These are phyloP conservation scores for Myioborus melanocephalus DNA, from an alignment of 2,797 vertebrate genomes.

Conservation along the genomic window DNA sequence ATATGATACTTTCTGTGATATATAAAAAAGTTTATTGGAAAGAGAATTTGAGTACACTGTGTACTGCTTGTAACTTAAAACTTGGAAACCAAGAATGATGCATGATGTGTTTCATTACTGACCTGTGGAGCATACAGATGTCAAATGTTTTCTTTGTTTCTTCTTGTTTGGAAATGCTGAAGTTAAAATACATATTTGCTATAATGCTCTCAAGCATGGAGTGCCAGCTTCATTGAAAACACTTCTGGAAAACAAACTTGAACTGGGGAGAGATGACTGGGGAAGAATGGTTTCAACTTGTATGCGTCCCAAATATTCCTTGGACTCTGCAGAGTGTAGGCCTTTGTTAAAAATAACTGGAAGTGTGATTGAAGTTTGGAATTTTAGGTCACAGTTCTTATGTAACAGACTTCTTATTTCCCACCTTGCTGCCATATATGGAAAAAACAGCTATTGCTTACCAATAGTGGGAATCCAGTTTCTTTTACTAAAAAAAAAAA, in stretches of 20 bases:
- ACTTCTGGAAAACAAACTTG: background rate
- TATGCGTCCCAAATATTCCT: background rate
- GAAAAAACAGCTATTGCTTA: background rate
- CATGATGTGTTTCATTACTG: background rate
- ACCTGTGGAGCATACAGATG: background rate
- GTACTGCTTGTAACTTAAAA: background rate
- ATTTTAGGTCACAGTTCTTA: background rate
- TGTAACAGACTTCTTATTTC: background rate
- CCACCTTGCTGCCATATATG: background rate
- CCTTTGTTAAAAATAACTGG: background rate
- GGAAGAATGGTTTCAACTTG: background rate
- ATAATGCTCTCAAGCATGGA: background rate
- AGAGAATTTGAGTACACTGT: background rate
- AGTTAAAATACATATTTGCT: background rate
- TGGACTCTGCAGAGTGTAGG: background rate
- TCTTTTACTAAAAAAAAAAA: background rate
- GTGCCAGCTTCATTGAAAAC: background rate
- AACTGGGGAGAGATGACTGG: too few species aligned
- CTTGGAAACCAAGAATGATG: background rate
- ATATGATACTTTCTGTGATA: background rate
- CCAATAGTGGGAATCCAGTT: background rate
- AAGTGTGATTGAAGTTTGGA: background rate
- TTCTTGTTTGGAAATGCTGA: background rate
- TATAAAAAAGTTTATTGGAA: background rate
- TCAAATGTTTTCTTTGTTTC: background rate